Conservation (phyloP, 2,113 vertebrate genomes). For the Vombatus ursinus region DNA sequence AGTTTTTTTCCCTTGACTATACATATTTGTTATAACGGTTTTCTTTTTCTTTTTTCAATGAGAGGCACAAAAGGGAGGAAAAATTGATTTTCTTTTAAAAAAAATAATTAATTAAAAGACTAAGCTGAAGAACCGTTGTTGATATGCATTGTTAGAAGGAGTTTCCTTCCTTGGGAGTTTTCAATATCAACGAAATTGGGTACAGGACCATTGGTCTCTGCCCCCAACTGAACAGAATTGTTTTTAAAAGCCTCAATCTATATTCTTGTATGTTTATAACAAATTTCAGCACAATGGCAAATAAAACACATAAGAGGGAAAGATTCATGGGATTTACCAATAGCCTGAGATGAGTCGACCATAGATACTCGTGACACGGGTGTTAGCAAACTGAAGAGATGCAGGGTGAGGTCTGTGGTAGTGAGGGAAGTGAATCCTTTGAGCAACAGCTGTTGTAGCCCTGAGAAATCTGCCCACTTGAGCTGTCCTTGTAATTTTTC, state of each 20-base stretch:
- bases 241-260: background rate
- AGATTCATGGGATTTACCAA: constrained; percentile 85
- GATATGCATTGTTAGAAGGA: background rate
- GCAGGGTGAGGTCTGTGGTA: constrained; percentile 95
- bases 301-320: background rate
- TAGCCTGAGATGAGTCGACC: constrained; percentile 97
- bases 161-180: background rate
- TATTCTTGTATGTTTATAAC: background rate
- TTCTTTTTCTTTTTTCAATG: background rate
- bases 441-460: constrained; percentile 95
- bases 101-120: too few relatives aligned
- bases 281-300: background rate
- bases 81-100: too few relatives aligned
- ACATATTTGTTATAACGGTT: background rate
- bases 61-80: background rate
- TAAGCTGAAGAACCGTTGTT: too few relatives aligned
- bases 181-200: background rate
- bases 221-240: background rate
- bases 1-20: background rate
- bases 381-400: constrained; percentile 97
- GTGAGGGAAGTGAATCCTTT: constrained; percentile 98
- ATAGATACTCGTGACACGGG: constrained; percentile 96
- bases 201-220: background rate
- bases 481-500: constrained; percentile 98
- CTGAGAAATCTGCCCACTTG: constrained; percentile 97